Evolutionary conservation across 2,113 vertebrate species (phyloP), one percentile per base, ranked within the genome.

Genomic region (Lamprotornis superbus): DNA sequence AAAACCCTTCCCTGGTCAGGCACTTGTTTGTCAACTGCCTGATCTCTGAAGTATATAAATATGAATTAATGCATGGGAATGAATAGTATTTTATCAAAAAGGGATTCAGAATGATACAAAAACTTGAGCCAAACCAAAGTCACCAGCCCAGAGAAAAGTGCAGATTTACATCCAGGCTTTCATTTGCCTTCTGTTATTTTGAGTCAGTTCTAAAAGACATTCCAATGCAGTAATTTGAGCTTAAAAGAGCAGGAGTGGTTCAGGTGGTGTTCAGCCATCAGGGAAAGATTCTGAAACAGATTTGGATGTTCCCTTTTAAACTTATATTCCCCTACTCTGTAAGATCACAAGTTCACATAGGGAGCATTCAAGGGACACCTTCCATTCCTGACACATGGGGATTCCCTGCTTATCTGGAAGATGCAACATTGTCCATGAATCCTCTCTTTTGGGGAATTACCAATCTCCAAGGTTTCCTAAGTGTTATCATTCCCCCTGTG

Each of bases 261-360:
- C n/a, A n/a, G n/a, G n/a, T n/a, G 65, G 25, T 47, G 19, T 17
- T 63, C 11, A 50, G 42, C 24, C 55, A 67, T 4, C 67, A 65
- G 0, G 7, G 47, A 64, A 73, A 80, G 53, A 40, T 79, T 31
- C 70, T 47, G 40, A 40, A 68, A 42, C 0, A 27, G 50, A 5
- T 12, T 44, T 55, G 35, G 47, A 49, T 11, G 4, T 19, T 42
- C 27, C 37, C 33, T 83, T 44, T 63, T 63, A 35, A 56, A 35
- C 10, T 1, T 25, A 59, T 71, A 28, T 28, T 69, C 5, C 53
- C 20, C 46, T 24, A 0, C 35, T 24, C 1, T 4, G 1, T 3
- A 14, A 19, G 9, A 24, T 6, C 23, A 22, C 25, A n/a, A 28
- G 22, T 28, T 14, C 39, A 19, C 0, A 2, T 0, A 5, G 35